Conservation (phyloP, 2,113 vertebrate genomes). For the Urocynchramus pylzowi region DNA sequence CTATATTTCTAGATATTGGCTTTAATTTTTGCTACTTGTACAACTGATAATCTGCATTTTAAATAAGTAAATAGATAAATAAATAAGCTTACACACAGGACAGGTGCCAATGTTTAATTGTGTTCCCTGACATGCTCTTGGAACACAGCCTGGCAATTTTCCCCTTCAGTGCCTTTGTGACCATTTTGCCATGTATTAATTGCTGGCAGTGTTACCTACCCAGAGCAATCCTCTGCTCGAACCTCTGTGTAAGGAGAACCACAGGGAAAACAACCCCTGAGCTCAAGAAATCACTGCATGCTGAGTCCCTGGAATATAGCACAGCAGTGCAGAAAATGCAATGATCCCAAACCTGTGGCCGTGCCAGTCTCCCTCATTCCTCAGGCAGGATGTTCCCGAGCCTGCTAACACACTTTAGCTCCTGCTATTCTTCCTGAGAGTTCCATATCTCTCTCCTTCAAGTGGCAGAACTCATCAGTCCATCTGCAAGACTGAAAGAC, state of each 20-base stretch:
- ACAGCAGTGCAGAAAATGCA: background rate
- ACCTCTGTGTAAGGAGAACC: background rate
- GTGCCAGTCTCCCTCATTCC: background rate
- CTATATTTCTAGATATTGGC: no score
- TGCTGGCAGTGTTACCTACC: background rate
- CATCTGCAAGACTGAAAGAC: background rate
- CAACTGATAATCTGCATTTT: background rate
- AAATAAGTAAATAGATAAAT: background rate
- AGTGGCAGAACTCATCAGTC: background rate
- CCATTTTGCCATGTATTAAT: background rate
- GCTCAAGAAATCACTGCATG: background rate
- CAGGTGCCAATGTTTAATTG: constrained; percentile 29
- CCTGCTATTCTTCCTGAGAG: background rate
- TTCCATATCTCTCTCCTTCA: background rate
- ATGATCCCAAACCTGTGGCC: background rate
- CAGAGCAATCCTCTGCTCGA: background rate
- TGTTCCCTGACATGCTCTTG: background rate
- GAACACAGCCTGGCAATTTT: constrained; percentile 44
- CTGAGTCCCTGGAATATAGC: background rate
- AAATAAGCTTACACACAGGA: background rate
- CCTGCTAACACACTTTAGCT: background rate
- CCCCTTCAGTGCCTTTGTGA: background rate
- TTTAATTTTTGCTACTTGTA: background rate
- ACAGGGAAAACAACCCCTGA: background rate
- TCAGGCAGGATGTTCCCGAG: background rate